Base-by-base conservation (phyloP, 2,797 vertebrate genomes). In the Mus spretus region DNA sequence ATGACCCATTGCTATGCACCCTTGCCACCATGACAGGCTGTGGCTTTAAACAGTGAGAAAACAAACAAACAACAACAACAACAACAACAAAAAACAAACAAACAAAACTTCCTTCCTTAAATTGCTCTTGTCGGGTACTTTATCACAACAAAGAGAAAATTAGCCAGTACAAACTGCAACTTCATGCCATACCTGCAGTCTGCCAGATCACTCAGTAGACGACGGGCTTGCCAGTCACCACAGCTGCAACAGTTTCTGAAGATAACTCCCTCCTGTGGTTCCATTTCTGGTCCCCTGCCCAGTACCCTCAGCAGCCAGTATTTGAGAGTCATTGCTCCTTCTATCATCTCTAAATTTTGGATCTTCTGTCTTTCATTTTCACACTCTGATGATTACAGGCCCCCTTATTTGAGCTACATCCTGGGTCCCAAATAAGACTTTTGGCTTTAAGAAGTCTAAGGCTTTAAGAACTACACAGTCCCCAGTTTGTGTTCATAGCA, bases 291-390 rank as follows among this genome's bases (percentile, higher is more conserved):
- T 55, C 22, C 9, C 26, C 19, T 70, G 65, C 74, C 61, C 55
- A 82, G 72, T 63, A 61, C 8, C 3, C 28, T 78, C 28, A 80
- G 37, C 22, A 74, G 50, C 24, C 22, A 80, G 37, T 89, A 47
- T 89, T 87, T 84, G 40, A 83, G 34, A 91, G 53, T n/a, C 63
- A 40, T 2, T 89, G 37, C 14, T 90, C 22, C 15, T 86, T n/a
- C 47, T 61, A 11, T 34, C 19, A 34, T 91, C 53, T 44, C 19
- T 44, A 94, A 89, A 91, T 24, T 24, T 77, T 37, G 5, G 47
- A 65, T 87, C 91, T 91, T 50, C 37, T 84, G 10, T 83, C 55
- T 82, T 74, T 86, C 20, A 74, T 92, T 91, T 89, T 89, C 81
- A 40, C 67, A 37, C 2, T 37, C 61, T 59, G 24, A 34, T 94